Percentiles rank a stretch among this genome's conserved stretches.
Evolutionary conservation across 2,113 vertebrate species (phyloP).

Genomic region (Pterocles burchelli): DNA sequence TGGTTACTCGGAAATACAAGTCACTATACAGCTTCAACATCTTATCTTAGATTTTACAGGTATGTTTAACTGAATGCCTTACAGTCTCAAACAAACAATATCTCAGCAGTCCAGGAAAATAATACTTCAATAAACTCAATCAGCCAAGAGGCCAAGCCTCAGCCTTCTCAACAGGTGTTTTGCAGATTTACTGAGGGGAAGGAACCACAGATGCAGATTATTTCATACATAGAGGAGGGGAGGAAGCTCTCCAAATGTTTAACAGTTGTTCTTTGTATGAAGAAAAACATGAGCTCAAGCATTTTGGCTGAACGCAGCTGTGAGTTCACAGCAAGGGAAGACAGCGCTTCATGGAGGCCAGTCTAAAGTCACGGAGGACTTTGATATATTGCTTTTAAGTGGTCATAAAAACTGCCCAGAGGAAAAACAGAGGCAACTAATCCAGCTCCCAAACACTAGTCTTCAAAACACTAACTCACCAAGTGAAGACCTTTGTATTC

Average conservation of each 20-base stretch:
- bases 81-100: neutral
- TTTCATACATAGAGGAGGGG: neutral
- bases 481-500: rapidly evolving
- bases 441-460: neutral
- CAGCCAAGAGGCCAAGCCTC: neutral
- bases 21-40: neutral
- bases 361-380: rapidly evolving
- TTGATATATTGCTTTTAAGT: neutral
- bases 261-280: neutral
- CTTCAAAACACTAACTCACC: neutral
- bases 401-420: neutral
- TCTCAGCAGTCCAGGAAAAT: neutral
- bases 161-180: neutral
- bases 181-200: neutral
- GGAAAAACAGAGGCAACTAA: neutral
- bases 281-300: neutral
- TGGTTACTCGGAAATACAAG: neutral
- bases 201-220: neutral
- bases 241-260: neutral
- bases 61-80: neutral
- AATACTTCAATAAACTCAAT: neutral
- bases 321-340: neutral
- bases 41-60: neutral
- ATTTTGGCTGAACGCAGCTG: neutral
- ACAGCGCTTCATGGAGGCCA: rapidly evolving